Conservation (phyloP, 2,888 invertebrate genomes). For the Phragmatobia fuliginosa region DNA sequence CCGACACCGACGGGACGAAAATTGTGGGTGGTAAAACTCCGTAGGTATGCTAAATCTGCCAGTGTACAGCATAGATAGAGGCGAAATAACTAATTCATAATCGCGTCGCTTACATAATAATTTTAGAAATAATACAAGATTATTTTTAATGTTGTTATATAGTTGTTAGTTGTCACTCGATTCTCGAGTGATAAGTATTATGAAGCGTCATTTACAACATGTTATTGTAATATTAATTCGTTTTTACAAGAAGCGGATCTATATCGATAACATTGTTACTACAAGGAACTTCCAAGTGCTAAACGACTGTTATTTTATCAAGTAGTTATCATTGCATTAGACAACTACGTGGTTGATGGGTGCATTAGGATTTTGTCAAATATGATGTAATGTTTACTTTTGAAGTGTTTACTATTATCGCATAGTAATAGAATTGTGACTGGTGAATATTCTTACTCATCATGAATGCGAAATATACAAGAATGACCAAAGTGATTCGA, state of each 20-base stretch:
- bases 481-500: no score
- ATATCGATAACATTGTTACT: constrained; percentile 9
- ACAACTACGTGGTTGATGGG: constrained; percentile 8
- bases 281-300: constrained; percentile 5
- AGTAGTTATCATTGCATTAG: constrained; percentile 12
- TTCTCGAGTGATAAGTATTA: background rate
- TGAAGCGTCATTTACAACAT: constrained; percentile 6
- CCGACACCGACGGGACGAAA: no score
- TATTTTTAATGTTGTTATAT: background rate
- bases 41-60: no score
- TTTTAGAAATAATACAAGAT: background rate
- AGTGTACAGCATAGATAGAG: no score
- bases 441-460: background rate
- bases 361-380: constrained; percentile 1
- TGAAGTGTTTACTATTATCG: background rate
- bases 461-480: no score
- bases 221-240: constrained; percentile 2
- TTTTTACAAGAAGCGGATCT: constrained; percentile 9
- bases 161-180: background rate
- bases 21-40: no score
- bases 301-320: constrained; percentile 1
- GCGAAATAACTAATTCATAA: background rate
- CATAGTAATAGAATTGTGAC: background rate
- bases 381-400: background rate
- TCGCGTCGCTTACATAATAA: background rate